Evolutionary conservation across 2,888 invertebrate genomes (phyloP).

Genomic region (Daptonema setosum): DNA sequence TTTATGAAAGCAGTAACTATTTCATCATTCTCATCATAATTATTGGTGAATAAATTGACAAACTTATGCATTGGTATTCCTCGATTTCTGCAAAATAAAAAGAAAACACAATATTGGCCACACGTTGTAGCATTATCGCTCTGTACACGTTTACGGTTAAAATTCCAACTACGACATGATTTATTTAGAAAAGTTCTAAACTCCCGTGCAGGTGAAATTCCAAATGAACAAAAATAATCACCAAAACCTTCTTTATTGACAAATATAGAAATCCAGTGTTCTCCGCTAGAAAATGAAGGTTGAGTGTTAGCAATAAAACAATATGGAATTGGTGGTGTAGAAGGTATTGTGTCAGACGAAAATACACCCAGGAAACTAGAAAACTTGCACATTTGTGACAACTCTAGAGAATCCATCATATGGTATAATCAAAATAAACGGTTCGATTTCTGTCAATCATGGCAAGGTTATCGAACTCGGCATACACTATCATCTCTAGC

Average conservation of each 20-base stretch:
- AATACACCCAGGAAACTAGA: background rate
- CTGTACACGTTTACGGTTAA: background rate
- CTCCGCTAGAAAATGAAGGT: background rate
- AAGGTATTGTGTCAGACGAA: background rate
- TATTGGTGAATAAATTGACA: background rate
- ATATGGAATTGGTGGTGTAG: background rate
- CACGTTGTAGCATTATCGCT: background rate
- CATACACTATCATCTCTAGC: background rate
- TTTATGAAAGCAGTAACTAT: background rate
- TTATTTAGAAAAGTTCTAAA: background rate
- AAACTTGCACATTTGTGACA: background rate
- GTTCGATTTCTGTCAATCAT: background rate
- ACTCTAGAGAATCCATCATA: background rate
- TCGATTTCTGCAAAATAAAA: background rate
- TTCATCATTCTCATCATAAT: background rate
- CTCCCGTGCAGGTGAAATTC: background rate
- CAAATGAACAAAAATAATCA: background rate
- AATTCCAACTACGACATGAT: background rate
- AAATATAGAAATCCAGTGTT: background rate
- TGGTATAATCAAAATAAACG: slow-evolving; percentile 1
- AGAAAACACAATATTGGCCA: background rate
- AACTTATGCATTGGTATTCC: background rate
- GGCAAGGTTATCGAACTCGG: slow-evolving; percentile 1
- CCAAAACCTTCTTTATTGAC: background rate
- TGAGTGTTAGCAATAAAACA: background rate